Conservation (phyloP, 2,888 invertebrate species). For the Orgyia antiqua region DNA sequence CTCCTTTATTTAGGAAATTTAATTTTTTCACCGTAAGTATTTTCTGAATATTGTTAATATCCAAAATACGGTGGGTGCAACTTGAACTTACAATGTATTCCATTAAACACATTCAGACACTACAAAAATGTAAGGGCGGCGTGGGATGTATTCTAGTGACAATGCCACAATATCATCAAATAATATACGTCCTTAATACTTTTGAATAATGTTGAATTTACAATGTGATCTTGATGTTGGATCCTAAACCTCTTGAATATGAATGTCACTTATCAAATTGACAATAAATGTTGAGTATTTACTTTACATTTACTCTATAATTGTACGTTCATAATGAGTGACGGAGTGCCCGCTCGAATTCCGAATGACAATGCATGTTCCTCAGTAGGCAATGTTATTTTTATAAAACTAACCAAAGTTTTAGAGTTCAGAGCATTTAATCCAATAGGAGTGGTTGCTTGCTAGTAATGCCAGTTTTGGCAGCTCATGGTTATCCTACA, state of each 20-base stretch:
- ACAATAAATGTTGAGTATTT: conserved; percentile 69
- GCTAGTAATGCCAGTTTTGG: too few relatives aligned
- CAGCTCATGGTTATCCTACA: too few relatives aligned
- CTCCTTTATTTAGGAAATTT: too few relatives aligned
- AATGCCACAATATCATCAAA: conserved; percentile 29
- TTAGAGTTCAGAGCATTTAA: too few relatives aligned
- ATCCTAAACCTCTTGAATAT: conserved; percentile 35
- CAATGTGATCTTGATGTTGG: conserved; percentile 2
- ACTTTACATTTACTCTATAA: conserved; percentile 71
- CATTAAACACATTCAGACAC: conserved; percentile 37
- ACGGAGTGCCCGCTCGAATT: conserved; percentile 50
- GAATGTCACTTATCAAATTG: conserved; percentile 65
- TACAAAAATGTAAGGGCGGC: conserved; percentile 42
- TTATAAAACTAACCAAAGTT: conserved; percentile 31
- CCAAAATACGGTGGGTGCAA: neutral
- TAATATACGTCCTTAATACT: conserved; percentile 22
- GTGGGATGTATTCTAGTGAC: conserved; percentile 51
- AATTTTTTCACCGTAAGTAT: too few relatives aligned
- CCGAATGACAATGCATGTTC: conserved; percentile 59
- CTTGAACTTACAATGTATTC: conserved; percentile 13
- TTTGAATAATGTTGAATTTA: conserved; percentile 11
- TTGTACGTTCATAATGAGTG: conserved; percentile 47
- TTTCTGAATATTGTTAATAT: neutral
- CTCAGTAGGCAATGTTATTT: conserved; percentile 49
- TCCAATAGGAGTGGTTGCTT: too few relatives aligned